phyloP scores from a whole-genome alignment of 2,888 invertebrate species.

The Suillia variegata region DNA sequence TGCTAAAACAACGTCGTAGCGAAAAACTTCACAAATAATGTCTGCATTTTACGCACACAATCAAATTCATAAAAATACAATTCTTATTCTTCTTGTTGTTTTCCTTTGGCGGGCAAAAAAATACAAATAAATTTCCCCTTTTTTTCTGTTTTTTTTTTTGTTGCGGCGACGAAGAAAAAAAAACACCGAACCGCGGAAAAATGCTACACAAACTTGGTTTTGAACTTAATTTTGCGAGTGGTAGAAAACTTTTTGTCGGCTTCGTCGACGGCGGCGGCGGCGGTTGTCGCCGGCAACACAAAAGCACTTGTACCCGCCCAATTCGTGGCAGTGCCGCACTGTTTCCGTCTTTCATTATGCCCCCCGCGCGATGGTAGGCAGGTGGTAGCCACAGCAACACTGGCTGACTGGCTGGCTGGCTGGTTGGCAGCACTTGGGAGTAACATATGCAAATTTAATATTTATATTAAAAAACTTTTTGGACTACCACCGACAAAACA shows the following conservation, averaged over 20 bases:
- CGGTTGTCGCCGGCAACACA: conserved; percentile 12
- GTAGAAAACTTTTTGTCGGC: background rate
- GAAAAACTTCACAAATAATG: background rate
- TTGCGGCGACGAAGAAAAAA: background rate
- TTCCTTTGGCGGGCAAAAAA: too few species aligned
- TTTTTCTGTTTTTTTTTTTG: background rate
- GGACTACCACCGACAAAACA: conserved; percentile 33
- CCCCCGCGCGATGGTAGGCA: background rate
- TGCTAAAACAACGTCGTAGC: background rate
- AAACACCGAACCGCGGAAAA: background rate
- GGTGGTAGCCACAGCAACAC: background rate
- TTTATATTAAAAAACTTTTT: conserved; percentile 52
- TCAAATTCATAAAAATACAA: conserved; percentile 8
- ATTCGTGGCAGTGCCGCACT: background rate
- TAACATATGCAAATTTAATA: conserved; percentile 51
- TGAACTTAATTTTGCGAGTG: conserved; percentile 9
- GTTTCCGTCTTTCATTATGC: background rate
- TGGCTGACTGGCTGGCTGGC: conserved; percentile 22
- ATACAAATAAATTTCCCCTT: background rate
- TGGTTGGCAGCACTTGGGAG: too few species aligned
- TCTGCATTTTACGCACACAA: conserved; percentile 11
- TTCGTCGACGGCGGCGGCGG: conserved; percentile 7
- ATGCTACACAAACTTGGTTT: conserved; percentile 7
- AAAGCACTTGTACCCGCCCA: background rate
- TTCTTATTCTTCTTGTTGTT: too few species aligned